These are phyloP conservation scores for Luffia ferchaultella DNA, from an alignment of 2,888 invertebrate genomes.

Conservation along the genomic window DNA sequence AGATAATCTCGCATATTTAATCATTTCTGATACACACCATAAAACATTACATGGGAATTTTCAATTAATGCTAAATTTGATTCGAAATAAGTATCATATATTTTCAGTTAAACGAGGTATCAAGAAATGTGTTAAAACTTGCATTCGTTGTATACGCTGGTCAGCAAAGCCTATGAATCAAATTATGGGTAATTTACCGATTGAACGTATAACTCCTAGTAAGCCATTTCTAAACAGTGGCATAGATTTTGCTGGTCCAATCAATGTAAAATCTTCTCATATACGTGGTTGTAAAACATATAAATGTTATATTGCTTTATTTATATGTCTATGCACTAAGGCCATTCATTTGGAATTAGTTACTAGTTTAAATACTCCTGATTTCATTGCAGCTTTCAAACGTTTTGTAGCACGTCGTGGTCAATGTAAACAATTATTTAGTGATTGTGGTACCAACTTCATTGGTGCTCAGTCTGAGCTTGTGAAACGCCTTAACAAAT, in stretches of 20 bases:
- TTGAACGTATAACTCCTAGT: slow-evolving; percentile 7
- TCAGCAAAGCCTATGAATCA: not conserved
- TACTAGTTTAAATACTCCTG: slow-evolving; percentile 10
- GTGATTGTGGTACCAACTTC: slow-evolving; percentile 16
- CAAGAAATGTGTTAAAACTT: slow-evolving; percentile 1
- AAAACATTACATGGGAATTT: slow-evolving; percentile 6
- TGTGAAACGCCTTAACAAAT: too few relatives aligned
- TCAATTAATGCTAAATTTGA: slow-evolving; percentile 5
- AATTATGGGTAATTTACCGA: slow-evolving; percentile 4
- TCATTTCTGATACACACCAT: too few relatives aligned
- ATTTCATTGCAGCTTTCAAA: slow-evolving; percentile 13
- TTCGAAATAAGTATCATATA: slow-evolving; percentile 4
- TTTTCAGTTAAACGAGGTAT: not conserved
- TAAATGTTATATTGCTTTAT: slow-evolving; percentile 9
- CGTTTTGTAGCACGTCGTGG: slow-evolving; percentile 15
- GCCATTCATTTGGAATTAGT: slow-evolving; percentile 14
- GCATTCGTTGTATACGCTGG: not conserved
- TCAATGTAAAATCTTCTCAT: slow-evolving; percentile 3
- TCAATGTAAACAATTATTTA: slow-evolving; percentile 11
- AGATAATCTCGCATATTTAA: too few relatives aligned
- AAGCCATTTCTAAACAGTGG: slow-evolving; percentile 11
- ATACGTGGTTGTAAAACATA: slow-evolving; percentile 6
- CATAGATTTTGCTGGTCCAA: slow-evolving; percentile 14
- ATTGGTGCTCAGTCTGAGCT: slow-evolving; percentile 15
- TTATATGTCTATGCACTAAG: slow-evolving; percentile 13